A percentile compares a stretch with the other conserved stretches of the same genome.
Evolutionary conservation across 2,797 vertebrate genomes (phyloP).

Genomic region (Paramormyrops hopkinsi): DNA sequence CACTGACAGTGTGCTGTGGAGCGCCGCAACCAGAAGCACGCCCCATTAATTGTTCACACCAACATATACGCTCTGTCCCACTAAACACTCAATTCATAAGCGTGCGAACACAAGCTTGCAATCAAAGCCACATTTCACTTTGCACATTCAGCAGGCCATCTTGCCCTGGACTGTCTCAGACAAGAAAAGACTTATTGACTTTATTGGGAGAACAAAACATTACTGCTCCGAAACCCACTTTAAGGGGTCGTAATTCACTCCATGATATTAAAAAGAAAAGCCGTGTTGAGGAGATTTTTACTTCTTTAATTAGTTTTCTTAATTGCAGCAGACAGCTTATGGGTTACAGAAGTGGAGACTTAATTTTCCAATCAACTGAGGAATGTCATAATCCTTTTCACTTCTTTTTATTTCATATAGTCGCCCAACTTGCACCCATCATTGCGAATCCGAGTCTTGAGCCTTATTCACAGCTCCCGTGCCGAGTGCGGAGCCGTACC

Average conservation of each 20-base stretch:
- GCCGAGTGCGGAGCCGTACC: conserved; percentile 51
- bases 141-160: not conserved
- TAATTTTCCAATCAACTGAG: not conserved
- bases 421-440: not conserved
- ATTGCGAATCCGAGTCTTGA: not conserved
- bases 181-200: conserved; percentile 4
- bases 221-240: not conserved
- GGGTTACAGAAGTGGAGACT: not conserved
- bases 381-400: not conserved
- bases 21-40: not conserved
- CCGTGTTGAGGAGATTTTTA: not conserved
- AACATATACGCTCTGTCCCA: not conserved
- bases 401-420: not conserved
- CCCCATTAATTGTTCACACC: not conserved
- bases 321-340: not conserved
- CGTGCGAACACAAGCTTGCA: not conserved
- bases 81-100: not conserved
- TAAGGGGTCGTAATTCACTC: not conserved
- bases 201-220: not conserved
- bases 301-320: not conserved
- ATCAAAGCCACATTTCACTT: not conserved
- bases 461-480: not conserved
- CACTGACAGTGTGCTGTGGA: not conserved
- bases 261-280: not conserved
- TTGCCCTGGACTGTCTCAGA: not conserved